phyloP scores from a whole-genome alignment of 1,140 invertebrate species.

The Tetranychus urticae region DNA sequence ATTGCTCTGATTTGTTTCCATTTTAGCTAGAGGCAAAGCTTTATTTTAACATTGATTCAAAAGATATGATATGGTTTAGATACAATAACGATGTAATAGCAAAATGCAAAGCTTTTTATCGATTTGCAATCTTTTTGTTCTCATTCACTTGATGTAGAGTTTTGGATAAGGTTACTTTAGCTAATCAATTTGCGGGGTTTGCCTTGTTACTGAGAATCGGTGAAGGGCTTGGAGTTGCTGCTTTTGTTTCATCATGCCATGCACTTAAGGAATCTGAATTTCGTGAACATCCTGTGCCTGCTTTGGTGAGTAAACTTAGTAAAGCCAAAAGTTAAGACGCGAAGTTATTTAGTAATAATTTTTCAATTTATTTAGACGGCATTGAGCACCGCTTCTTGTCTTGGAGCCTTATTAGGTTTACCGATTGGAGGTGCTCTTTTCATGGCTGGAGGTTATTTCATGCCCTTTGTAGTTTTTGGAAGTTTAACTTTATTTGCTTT shows the following conservation, averaged over 20 bases:
- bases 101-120: too few relatives aligned
- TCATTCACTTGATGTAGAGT: constrained; percentile 20
- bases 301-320: constrained; percentile 29
- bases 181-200: constrained; percentile 52
- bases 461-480: constrained; percentile 64
- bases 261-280: constrained; percentile 83
- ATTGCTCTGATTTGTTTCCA: too few relatives aligned
- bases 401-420: constrained; percentile 15
- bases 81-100: too few relatives aligned
- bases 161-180: constrained; percentile 49
- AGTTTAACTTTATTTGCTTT: constrained; percentile 45
- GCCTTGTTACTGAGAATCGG: constrained; percentile 62
- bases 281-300: constrained; percentile 60
- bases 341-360: not conserved
- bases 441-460: constrained; percentile 40
- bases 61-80: too few relatives aligned
- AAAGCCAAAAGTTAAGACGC: not conserved
- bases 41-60: too few relatives aligned
- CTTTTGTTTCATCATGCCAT: constrained; percentile 71
- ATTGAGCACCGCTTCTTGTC: constrained; percentile 14
- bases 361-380: not conserved
- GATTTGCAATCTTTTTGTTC: too few relatives aligned
- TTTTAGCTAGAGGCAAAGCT: too few relatives aligned
- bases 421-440: constrained; percentile 14
- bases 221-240: constrained; percentile 76